Evolutionary conservation across 2,113 vertebrate genomes (phyloP), one percentile per base, ranked within the genome.

Genomic region (Cinclus mexicanus): DNA sequence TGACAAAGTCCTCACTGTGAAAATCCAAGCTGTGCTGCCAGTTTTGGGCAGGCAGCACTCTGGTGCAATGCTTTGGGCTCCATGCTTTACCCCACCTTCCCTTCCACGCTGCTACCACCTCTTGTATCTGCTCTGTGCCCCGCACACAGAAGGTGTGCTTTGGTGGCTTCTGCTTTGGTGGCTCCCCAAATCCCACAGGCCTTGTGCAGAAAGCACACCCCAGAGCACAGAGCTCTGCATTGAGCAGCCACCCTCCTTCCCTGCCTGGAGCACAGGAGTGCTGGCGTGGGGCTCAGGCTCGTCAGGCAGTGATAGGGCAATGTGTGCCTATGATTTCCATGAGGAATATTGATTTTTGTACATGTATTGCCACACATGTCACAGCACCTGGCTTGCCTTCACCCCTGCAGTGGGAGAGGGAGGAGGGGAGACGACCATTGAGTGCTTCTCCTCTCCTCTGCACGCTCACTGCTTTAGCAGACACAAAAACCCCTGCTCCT

Each of bases 21-120:
- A 41, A 56, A 52, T 16, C 2, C 41, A 69, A 28, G 35, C 72
- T 1, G 0, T 42, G 59, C 56, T 8, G 16, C 2, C 5, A 57
- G 46, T 33, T 90, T 42, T 1, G 5, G 33, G 35, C 41, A 56
- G 59, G 64, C 7, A 10, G 20, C 22, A 10, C 2, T 2, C 6
- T 0, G 0, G 23, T 17, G 39, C 0, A 0, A 11, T 14, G 37
- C 49, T n/a, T 46, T 1, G 2, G 29, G 24, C 21, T 83, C 47
- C 1, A 0, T 21, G 52, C 53, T 68, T 59, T 24, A 59, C 57
- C 31, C 42, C 7, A 6, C 65, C 18, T 46, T 46, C 49, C 68
- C 20, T 55, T 47, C 72, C 28, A 2, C 3, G 24, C 15, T 37
- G 37, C 42, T 57, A 1, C 60, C 41, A 33, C 8, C 56, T 65